Evolutionary conservation across 2,113 vertebrate species (phyloP).

Genomic region (Formicarius rufipectus): DNA sequence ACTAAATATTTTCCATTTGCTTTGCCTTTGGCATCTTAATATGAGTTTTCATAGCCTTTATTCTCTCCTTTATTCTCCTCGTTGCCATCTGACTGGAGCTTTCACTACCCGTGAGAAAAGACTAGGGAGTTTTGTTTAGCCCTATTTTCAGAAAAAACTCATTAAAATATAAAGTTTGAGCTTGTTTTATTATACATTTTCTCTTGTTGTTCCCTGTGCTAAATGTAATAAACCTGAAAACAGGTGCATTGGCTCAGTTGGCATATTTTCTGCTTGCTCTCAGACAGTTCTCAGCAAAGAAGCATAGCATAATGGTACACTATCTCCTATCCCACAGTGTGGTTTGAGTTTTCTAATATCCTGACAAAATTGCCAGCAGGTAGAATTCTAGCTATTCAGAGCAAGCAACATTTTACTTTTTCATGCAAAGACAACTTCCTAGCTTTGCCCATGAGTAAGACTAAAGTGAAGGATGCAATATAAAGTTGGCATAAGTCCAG

Average conservation of each 20-base stretch:
- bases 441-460: not conserved
- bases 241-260: conserved; percentile 12
- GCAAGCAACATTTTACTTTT: not conserved
- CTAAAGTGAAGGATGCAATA: not conserved
- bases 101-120: not conserved
- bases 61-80: conserved; percentile 6
- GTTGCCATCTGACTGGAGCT: not conserved
- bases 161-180: conserved; percentile 27
- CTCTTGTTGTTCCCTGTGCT: conserved; percentile 15
- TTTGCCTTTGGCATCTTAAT: not conserved
- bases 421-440: not conserved
- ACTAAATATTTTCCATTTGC: not conserved
- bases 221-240: conserved; percentile 27
- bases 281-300: not conserved
- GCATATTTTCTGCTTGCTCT: not conserved
- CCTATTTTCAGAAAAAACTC: not conserved
- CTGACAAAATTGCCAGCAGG: not conserved
- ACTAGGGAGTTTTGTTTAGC: not conserved
- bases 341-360: not conserved
- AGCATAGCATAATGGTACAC: not conserved
- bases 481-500: not conserved
- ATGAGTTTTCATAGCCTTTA: not conserved
- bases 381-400: not conserved
- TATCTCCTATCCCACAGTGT: not conserved
- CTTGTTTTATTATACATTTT: conserved; percentile 16